Evolutionary conservation across 2,888 invertebrate species (phyloP).

Genomic region (Chesias legatella): DNA sequence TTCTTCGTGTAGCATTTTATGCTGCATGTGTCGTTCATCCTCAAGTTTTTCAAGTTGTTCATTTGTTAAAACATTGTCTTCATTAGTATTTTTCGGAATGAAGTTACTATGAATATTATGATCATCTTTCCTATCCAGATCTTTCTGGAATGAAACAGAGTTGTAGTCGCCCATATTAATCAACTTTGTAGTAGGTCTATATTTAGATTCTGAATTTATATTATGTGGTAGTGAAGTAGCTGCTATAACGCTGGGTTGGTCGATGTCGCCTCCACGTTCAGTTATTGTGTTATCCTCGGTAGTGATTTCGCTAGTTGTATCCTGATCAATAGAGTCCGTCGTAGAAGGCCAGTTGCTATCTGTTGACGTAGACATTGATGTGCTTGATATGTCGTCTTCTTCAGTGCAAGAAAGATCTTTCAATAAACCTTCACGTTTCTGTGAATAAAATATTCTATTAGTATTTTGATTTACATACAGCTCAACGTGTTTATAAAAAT

Average conservation of each 20-base stretch:
- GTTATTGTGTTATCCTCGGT: constrained; percentile 52
- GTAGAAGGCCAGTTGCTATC: constrained; percentile 41
- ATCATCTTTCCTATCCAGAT: constrained; percentile 39
- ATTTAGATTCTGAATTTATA: constrained; percentile 25
- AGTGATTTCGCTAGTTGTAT: constrained; percentile 44
- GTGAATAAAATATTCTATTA: constrained; percentile 31
- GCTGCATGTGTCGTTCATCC: constrained; percentile 62
- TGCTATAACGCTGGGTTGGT: constrained; percentile 38
- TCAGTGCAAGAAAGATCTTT: constrained; percentile 81
- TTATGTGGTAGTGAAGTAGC: constrained; percentile 33
- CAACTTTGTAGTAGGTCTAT: constrained; percentile 25
- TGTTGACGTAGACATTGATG: constrained; percentile 37
- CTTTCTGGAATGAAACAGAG: constrained; percentile 41
- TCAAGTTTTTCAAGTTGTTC: constrained; percentile 58
- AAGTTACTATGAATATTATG: constrained; percentile 64
- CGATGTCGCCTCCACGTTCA: constrained; percentile 48
- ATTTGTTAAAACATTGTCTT: constrained; percentile 45
- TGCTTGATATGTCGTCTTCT: constrained; percentile 61
- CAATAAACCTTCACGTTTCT: constrained; percentile 83
- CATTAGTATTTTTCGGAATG: constrained; percentile 50
- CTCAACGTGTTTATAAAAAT: neutral
- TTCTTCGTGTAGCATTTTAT: constrained; percentile 69
- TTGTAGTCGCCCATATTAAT: constrained; percentile 33
- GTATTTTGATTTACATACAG: neutral
- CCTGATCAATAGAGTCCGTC: constrained; percentile 50